A percentile compares a stretch with the other conserved stretches of the same genome.
phyloP scores from a whole-genome alignment of 2,888 invertebrate species.

The Atrina japonica region DNA sequence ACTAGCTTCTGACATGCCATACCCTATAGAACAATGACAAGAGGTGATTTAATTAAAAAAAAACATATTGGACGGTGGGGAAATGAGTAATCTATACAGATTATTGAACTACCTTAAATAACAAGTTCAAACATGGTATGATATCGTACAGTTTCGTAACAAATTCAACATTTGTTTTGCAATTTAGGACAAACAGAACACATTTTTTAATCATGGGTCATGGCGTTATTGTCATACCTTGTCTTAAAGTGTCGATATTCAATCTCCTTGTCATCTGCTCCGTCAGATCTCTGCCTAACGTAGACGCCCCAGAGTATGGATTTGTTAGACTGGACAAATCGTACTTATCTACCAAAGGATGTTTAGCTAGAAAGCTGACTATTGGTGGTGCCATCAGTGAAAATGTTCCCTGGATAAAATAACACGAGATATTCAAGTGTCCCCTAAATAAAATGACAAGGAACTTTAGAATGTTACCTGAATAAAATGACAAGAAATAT shows the following conservation, averaged over 20 bases:
- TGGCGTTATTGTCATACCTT: no score
- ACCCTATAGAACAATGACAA: constrained; percentile 53
- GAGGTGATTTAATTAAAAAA: no score
- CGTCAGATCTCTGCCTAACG: constrained; percentile 86
- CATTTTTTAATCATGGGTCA: no score
- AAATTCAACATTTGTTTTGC: no score
- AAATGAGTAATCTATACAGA: no score
- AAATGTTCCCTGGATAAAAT: constrained; percentile 40
- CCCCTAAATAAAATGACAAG: background rate
- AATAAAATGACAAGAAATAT: background rate
- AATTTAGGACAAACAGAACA: no score
- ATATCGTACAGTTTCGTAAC: no score
- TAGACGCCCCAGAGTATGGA: constrained; percentile 90
- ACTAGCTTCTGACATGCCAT: constrained; percentile 75
- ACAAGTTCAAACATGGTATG: no score
- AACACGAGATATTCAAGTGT: background rate
- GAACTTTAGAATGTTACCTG: background rate
- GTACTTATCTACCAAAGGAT: constrained; percentile 86
- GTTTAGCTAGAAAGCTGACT: constrained; percentile 87
- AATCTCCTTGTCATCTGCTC: constrained; percentile 84
- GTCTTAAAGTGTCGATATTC: constrained; percentile 88
- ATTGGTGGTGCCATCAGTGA: constrained; percentile 86
- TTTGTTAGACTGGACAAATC: constrained; percentile 87
- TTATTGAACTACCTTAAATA: no score
- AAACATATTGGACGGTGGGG: no score